Percentiles rank a stretch among this genome's conserved stretches.
These are phyloP conservation scores for Girardinichthys multiradiatus DNA, from an alignment of 2,113 vertebrate genomes.

Conservation along the genomic window DNA sequence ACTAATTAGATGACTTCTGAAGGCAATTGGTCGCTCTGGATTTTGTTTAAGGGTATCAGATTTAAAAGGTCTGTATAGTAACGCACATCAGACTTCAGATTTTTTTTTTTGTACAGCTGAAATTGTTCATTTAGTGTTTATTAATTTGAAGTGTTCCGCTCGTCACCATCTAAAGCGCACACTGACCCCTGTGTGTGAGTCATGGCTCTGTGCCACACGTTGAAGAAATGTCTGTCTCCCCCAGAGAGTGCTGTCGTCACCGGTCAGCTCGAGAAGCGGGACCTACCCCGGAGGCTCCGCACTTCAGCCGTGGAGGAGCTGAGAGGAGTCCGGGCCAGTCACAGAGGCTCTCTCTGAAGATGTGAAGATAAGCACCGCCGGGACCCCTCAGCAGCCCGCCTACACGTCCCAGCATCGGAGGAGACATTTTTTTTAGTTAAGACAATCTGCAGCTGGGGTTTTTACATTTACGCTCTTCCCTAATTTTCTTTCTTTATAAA, in stretches of 20 bases:
- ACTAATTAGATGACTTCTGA: too few species aligned
- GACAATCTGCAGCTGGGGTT: constrained; percentile 35
- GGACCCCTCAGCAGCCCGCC: neutral
- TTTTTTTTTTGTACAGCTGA: neutral
- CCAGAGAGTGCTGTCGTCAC: constrained; percentile 57
- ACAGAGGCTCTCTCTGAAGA: constrained; percentile 38
- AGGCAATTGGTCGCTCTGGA: too few species aligned
- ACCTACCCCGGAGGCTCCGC: constrained; percentile 49
- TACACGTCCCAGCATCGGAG: neutral
- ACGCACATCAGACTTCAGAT: too few species aligned
- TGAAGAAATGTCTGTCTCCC: constrained; percentile 37
- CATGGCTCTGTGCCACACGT: constrained; percentile 56
- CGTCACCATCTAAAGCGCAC: too few species aligned
- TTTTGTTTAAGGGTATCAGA: too few species aligned
- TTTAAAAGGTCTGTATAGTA: too few species aligned
- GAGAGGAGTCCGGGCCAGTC: constrained; percentile 37
- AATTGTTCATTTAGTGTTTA: neutral
- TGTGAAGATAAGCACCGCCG: constrained; percentile 44
- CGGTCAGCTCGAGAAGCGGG: constrained; percentile 51
- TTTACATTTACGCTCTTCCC: neutral
- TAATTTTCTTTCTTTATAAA: neutral
- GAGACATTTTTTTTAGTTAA: constrained; percentile 3
- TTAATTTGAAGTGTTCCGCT: neutral
- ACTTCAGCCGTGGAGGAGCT: constrained; percentile 43
- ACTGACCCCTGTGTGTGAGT: constrained; percentile 7